phyloP scores from a whole-genome alignment of 1,140 invertebrate species.

The Sinonovacula constricta region DNA sequence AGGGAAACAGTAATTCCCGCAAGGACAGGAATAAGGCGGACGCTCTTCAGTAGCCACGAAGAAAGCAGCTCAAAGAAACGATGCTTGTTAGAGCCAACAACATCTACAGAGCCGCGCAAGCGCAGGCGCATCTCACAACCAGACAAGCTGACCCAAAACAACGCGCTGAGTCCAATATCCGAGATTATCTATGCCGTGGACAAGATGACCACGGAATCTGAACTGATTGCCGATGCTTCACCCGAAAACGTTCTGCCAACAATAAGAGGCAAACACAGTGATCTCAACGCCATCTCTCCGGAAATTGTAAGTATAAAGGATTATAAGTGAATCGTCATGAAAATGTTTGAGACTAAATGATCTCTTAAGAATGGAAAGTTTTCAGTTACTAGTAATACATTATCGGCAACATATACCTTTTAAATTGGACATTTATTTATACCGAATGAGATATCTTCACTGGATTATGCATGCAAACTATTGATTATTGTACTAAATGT shows the following conservation, averaged over 20 bases:
- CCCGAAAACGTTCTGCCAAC: constrained; percentile 16
- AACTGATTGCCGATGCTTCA: constrained; percentile 5
- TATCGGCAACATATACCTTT: too few species aligned
- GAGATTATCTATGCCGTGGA: constrained; percentile 20
- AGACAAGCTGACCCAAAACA: too few species aligned
- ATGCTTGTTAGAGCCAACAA: too few species aligned
- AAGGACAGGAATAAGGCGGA: too few species aligned
- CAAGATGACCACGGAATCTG: constrained; percentile 11
- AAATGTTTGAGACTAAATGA: too few species aligned
- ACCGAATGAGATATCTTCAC: neutral
- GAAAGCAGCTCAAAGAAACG: too few species aligned
- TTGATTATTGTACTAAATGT: neutral
- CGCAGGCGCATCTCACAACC: too few species aligned
- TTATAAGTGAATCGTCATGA: neutral
- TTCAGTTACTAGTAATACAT: too few species aligned
- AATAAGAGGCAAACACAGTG: constrained; percentile 34
- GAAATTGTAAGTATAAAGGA: neutral
- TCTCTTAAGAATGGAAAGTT: neutral
- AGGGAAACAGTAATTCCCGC: too few species aligned
- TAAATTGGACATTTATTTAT: neutral
- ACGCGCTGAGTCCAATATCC: constrained; percentile 16
- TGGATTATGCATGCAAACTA: neutral
- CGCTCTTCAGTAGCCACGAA: too few species aligned
- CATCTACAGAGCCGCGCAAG: too few species aligned
- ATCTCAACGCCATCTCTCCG: constrained; percentile 25